phyloP scores from a whole-genome alignment of 2,888 invertebrate species.

The Calameuta filiformis region DNA sequence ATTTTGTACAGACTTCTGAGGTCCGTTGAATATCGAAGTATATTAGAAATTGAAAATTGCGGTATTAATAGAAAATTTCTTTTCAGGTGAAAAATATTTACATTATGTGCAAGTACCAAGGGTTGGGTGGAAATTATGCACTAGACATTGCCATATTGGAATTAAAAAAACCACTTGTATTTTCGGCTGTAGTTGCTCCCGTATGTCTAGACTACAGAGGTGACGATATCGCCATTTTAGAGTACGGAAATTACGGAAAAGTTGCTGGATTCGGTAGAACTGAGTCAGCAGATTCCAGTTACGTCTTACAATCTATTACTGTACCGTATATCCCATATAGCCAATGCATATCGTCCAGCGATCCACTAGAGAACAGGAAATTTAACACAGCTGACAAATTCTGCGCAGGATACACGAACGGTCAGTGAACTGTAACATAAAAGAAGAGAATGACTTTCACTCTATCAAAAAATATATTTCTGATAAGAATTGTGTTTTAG shows the following conservation, averaged over 20 bases:
- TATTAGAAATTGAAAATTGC: not conserved
- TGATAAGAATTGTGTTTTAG: conserved; percentile 39
- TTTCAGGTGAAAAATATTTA: conserved; percentile 54
- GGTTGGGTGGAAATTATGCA: conserved; percentile 50
- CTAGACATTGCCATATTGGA: conserved; percentile 57
- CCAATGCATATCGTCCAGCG: conserved; percentile 43
- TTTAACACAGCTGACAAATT: conserved; percentile 60
- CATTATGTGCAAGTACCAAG: conserved; percentile 48
- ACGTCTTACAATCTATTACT: conserved; percentile 47
- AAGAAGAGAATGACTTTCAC: not conserved
- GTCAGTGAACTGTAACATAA: conserved; percentile 37
- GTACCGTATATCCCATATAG: conserved; percentile 52
- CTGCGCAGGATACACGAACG: conserved; percentile 63
- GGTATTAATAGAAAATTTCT: not conserved
- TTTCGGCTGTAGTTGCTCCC: conserved; percentile 48
- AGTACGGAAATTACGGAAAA: conserved; percentile 48
- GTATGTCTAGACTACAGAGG: conserved; percentile 49
- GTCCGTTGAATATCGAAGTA: not conserved
- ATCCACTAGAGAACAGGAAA: conserved; percentile 32
- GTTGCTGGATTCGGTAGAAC: conserved; percentile 63
- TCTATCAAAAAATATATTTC: not conserved
- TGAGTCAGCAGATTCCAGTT: conserved; percentile 43
- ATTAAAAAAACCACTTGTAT: conserved; percentile 40
- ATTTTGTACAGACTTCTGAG: not conserved
- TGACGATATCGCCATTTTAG: conserved; percentile 39